A percentile compares a stretch with the other conserved stretches of the same genome.
These are phyloP conservation scores for Chironomus striatipennis DNA, from an alignment of 1,140 invertebrate species.

Conservation along the genomic window DNA sequence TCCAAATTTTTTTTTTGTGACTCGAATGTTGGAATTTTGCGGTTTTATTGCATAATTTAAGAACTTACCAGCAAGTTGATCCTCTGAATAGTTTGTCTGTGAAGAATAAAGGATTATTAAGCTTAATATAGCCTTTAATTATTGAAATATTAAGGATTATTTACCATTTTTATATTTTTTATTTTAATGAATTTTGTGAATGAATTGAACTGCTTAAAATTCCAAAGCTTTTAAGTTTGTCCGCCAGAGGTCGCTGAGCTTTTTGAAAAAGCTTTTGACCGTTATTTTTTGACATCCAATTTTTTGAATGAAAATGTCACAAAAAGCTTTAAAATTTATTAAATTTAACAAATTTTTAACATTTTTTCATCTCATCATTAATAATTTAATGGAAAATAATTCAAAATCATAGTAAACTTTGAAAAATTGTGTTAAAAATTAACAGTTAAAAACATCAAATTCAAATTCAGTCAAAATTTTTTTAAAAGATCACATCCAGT, in stretches of 20 bases:
- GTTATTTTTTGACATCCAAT: too few species aligned
- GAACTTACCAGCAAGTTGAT: constrained; percentile 29
- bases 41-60: background rate
- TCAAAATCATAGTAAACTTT: too few species aligned
- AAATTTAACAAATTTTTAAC: too few species aligned
- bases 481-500: too few species aligned
- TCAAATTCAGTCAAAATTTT: too few species aligned
- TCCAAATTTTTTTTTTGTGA: background rate
- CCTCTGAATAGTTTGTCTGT: constrained; percentile 28
- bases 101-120: constrained; percentile 1
- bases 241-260: background rate
- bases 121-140: background rate
- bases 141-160: background rate
- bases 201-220: constrained; percentile 25
- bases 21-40: background rate
- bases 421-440: too few species aligned
- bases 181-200: constrained; percentile 26
- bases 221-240: constrained; percentile 20
- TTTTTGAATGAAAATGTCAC: too few species aligned
- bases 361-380: too few species aligned
- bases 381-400: too few species aligned
- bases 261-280: too few species aligned
- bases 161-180: background rate
- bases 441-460: too few species aligned
- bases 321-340: too few species aligned